Base-by-base conservation (phyloP, 2,113 vertebrate species). In the Sceloporus tristichus region DNA sequence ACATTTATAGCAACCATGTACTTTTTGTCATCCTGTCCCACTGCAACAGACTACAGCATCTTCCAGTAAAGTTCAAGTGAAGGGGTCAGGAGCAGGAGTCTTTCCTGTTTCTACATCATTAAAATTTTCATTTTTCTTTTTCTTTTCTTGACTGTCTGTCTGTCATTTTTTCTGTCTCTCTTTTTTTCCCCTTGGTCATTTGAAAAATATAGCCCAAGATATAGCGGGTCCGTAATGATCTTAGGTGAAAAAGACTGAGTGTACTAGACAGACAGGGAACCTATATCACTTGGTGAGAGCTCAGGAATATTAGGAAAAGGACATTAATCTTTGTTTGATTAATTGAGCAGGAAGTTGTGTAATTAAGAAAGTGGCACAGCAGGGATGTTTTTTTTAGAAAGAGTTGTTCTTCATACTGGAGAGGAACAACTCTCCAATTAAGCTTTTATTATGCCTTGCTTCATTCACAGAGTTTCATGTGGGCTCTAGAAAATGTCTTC, bases 1-100 rank as follows among this genome's bases (percentile, higher is more conserved):
- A 84, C 93, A 93, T 94, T 95, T 93, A 90, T 93, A 91, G 91
- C 84, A 85, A 78, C 0, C 1, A 25, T 48, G 73, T 66, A 87
- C 16, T 77, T n/a, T 86, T 53, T 59, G 83, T 85, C 70, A 85
- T 82, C 68, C 85, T 88, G 53, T 89, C 77, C 75, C 71, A 48
- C 79, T 85, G 23, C 29, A 62, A 74, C 23, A 53, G 82, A 4
- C 80, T 27, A 5, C 0, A 0, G 42, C 4, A 3, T 71, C 90
- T 89, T 29, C 79, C 13, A 25, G 42, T 1, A 62, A 53, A 34
- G 27, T 34, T 90, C 79, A 82, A 86, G 62, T 59, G 48, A 70
- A 68, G 54, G 14, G 34, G 56, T n/a, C 42, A 6, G 21, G 9
- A 27, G 9, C 19, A 16, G 19, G 19, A n/a, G 38, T 56, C 18